Percentiles rank a stretch among this genome's conserved stretches.
Evolutionary conservation across 2,797 vertebrate genomes (phyloP).

Genomic region (Rallus crepitans): DNA sequence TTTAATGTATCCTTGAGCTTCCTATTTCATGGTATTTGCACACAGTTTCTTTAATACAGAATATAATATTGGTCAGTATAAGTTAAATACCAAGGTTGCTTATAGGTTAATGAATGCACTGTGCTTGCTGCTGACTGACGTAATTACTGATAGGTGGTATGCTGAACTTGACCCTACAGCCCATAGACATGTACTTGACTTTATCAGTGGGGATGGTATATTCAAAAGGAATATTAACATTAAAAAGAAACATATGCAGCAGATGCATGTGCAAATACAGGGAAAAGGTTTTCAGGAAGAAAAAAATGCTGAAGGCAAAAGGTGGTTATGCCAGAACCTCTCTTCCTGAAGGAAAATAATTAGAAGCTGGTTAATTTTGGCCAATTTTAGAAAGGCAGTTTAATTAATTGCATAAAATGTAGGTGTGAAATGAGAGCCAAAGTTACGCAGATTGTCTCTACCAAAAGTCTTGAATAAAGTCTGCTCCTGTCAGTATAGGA

Average conservation of each 20-base stretch:
- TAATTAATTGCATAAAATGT: neutral
- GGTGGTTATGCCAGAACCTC: neutral
- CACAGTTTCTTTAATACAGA: neutral
- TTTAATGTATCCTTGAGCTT: neutral
- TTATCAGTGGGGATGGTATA: neutral
- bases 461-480: neutral
- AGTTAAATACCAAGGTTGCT: neutral
- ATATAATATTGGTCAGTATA: neutral
- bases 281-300: neutral
- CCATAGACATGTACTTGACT: neutral
- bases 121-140: neutral
- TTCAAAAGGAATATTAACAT: neutral
- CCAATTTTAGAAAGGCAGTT: neutral
- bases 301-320: neutral
- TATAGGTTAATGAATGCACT: constrained; percentile 11
- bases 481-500: neutral
- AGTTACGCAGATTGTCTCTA: neutral
- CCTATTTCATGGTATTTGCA: neutral
- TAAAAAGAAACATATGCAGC: neutral
- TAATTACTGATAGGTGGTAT: neutral
- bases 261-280: neutral
- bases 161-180: neutral
- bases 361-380: neutral
- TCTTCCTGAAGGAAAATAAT: neutral
- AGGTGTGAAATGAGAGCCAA: neutral